A percentile compares a stretch with the other conserved stretches of the same genome.
Evolutionary conservation across 2,888 invertebrate species (phyloP).

Genomic region (Hanleya hanleyi): DNA sequence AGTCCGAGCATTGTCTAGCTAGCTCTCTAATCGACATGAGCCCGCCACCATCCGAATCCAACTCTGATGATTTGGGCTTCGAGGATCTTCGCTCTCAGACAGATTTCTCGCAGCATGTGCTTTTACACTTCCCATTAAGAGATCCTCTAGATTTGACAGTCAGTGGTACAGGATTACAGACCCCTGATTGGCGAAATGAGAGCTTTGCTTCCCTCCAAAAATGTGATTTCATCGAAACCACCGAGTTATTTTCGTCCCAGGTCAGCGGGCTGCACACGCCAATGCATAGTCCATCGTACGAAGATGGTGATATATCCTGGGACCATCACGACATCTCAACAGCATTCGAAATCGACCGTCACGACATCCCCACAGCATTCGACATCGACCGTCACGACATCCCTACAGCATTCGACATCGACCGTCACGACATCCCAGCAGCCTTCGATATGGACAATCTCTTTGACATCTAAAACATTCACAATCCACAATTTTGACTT

Average conservation of each 20-base stretch:
- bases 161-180: slow-evolving; percentile 67
- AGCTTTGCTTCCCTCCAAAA: slow-evolving; percentile 6
- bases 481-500: too few relatives aligned
- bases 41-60: slow-evolving; percentile 64
- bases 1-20: slow-evolving; percentile 46
- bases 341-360: slow-evolving; percentile 68
- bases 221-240: not conserved
- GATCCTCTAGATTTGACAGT: slow-evolving; percentile 68
- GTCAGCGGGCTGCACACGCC: slow-evolving; percentile 65
- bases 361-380: too few relatives aligned
- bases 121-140: slow-evolving; percentile 51
- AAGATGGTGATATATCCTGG: slow-evolving; percentile 59
- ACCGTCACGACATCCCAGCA: too few relatives aligned
- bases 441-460: too few relatives aligned
- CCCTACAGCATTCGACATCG: too few relatives aligned
- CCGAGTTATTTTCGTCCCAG: slow-evolving; percentile 28
- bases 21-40: slow-evolving; percentile 63
- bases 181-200: slow-evolving; percentile 72
- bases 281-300: slow-evolving; percentile 55
- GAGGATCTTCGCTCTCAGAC: slow-evolving; percentile 63
- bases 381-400: too few relatives aligned
- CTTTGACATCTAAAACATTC: too few relatives aligned
- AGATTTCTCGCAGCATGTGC: slow-evolving; percentile 46
- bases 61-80: slow-evolving; percentile 65
- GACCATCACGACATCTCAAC: slow-evolving; percentile 58